Conservation (phyloP, 2,888 invertebrate species). For the Ethmia dodecea region DNA sequence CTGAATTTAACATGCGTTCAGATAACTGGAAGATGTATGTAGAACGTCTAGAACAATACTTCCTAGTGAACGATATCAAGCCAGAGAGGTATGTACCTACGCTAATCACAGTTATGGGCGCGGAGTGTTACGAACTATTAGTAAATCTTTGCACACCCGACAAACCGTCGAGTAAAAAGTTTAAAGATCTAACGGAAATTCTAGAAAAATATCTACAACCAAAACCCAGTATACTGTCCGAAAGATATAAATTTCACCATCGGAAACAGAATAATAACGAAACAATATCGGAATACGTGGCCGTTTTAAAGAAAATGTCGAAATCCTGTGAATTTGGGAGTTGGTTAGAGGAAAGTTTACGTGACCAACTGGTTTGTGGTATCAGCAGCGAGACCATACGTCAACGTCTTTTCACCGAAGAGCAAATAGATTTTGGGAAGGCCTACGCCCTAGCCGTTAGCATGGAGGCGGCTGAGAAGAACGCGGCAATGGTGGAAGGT, state of each 20-base stretch:
- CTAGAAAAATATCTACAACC: constrained; percentile 8
- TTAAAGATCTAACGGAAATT: not conserved
- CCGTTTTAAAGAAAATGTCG: constrained; percentile 6
- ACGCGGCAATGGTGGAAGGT: constrained; percentile 2
- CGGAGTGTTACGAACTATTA: constrained; percentile 1
- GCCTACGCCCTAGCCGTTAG: constrained; percentile 13
- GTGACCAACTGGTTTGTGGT: constrained; percentile 13
- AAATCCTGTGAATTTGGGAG: constrained; percentile 2
- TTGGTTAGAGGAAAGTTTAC: constrained; percentile 12
- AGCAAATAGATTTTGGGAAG: constrained; percentile 5
- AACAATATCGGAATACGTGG: constrained; percentile 5
- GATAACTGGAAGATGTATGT: not conserved
- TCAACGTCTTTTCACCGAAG: constrained; percentile 14
- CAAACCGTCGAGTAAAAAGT: not conserved
- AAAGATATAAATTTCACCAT: constrained; percentile 11
- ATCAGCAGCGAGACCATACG: constrained; percentile 10
- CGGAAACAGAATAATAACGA: not conserved
- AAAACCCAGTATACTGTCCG: constrained; percentile 8
- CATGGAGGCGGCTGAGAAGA: constrained; percentile 15
- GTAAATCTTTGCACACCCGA: constrained; percentile 4
- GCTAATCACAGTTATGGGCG: constrained; percentile 12
- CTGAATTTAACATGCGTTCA: not conserved
- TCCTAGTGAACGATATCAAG: constrained; percentile 6
- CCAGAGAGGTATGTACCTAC: constrained; percentile 4
- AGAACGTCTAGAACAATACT: constrained; percentile 12